Base-by-base conservation (phyloP, 53 echinoderm and acorn worm genomes). In the Arbacia lixula region DNA sequence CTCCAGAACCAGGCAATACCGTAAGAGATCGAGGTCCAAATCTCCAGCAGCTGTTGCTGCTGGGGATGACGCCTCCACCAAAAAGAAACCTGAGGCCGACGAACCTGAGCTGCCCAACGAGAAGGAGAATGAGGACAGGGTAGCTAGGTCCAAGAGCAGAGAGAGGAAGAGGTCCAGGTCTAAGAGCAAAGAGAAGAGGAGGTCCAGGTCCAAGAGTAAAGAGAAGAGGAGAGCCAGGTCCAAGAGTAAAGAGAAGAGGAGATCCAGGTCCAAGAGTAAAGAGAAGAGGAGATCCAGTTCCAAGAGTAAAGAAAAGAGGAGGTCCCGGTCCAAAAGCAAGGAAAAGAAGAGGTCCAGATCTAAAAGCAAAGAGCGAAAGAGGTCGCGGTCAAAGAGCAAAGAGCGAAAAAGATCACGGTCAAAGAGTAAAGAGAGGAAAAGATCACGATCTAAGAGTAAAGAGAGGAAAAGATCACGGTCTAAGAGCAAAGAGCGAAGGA, bases 1-100 rank as follows among this genome's bases (percentile, higher is more conserved):
- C n/a, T n/a, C n/a, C n/a, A n/a, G n/a, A n/a, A n/a, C n/a, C 55
- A 88, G 89, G 55, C 89, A 88, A 76, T 88, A 88, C 36, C 66
- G 89, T 35, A 88, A 76, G 39, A 60, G 88, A 56, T 83, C 88
- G 24, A 50, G 20, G 26, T 83, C 83, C 22, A 83, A 67, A 20
- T 83, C 83, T 30, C 53, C 75, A n/a, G 79, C n/a, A n/a, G n/a
- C n/a, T n/a, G 66, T 27, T 16, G 32, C 41, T 56, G 66, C 19
- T 76, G 79, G 40, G 27, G 53, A 78, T 58, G 79, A 78, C 39
- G 27, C 17, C 40, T 38, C 60, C 40, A 60, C 34, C 19, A 78
- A 78, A 60, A 78, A 78, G 41, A 33, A 38, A 28, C 76, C 20
- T 37, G n/a, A n/a, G n/a, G n/a, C n/a, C n/a, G n/a, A n/a, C n/a